phyloP scores from a whole-genome alignment of 2,888 invertebrate genomes.

The Amblyteles armatorius region DNA sequence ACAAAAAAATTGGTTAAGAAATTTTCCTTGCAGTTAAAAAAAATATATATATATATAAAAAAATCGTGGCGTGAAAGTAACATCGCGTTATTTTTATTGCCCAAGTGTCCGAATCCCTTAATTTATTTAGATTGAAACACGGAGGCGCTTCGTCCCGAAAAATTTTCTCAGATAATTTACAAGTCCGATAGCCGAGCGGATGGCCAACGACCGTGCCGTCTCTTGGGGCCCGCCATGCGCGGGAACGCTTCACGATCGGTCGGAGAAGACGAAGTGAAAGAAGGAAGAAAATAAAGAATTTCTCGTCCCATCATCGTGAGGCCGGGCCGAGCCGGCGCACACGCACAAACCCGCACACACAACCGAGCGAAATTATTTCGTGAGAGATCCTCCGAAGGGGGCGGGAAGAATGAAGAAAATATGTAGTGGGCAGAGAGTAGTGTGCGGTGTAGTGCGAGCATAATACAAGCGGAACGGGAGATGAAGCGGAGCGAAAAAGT shows the following conservation, averaged over 20 bases:
- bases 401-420: conserved; percentile 9
- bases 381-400: conserved; percentile 15
- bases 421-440: background rate
- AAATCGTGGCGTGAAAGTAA: too few species aligned
- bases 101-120: background rate
- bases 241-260: conserved; percentile 4
- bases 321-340: background rate
- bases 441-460: background rate
- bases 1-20: too few species aligned
- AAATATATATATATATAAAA: too few species aligned
- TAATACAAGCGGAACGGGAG: conserved; percentile 4
- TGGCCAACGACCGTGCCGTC: conserved; percentile 1
- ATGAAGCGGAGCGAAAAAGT: conserved; percentile 19
- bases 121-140: background rate
- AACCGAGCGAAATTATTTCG: conserved; percentile 14
- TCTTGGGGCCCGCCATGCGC: background rate
- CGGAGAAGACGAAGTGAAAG: conserved; percentile 37
- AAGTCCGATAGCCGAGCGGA: background rate
- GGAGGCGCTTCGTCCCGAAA: background rate
- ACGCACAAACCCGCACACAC: background rate
- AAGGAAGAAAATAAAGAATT: conserved; percentile 52
- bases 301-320: conserved; percentile 36
- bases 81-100: background rate
- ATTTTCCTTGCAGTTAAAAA: too few species aligned
- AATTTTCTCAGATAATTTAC: background rate